Evolutionary conservation across 92 coral and sea anemone genomes (phyloP).

Genomic region (Parazoanthus atlanticus): DNA sequence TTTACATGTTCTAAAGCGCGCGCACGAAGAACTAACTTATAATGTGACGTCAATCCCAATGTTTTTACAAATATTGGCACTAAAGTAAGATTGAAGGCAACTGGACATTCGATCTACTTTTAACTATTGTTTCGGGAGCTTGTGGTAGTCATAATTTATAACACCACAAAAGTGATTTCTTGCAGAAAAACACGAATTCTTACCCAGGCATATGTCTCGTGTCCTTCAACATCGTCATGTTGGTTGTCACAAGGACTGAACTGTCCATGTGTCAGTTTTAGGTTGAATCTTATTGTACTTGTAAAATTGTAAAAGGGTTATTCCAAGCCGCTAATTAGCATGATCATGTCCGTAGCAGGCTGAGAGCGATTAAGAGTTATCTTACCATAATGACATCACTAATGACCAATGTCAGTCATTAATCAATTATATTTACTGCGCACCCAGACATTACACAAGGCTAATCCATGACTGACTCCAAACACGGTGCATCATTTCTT

Average conservation of each 20-base stretch:
- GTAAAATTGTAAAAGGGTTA: background rate
- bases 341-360: background rate
- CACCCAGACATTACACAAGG: background rate
- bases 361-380: background rate
- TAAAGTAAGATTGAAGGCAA: background rate
- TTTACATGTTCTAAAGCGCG: background rate
- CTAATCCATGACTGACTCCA: too few relatives aligned
- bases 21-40: background rate
- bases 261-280: background rate
- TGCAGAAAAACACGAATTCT: background rate
- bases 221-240: conserved; percentile 8
- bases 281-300: background rate
- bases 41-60: background rate
- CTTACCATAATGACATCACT: conserved; percentile 6
- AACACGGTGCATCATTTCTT: too few relatives aligned
- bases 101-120: background rate
- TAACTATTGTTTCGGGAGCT: too few relatives aligned
- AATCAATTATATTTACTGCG: background rate
- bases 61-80: background rate
- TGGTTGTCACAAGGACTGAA: conserved; percentile 11
- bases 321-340: background rate
- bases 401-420: background rate
- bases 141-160: too few relatives aligned
- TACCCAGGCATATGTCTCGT: background rate
- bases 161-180: background rate